Evolutionary conservation across 2,888 invertebrate species (phyloP), one percentile per base, ranked within the genome.

Genomic region (Marronus borbonicus): DNA sequence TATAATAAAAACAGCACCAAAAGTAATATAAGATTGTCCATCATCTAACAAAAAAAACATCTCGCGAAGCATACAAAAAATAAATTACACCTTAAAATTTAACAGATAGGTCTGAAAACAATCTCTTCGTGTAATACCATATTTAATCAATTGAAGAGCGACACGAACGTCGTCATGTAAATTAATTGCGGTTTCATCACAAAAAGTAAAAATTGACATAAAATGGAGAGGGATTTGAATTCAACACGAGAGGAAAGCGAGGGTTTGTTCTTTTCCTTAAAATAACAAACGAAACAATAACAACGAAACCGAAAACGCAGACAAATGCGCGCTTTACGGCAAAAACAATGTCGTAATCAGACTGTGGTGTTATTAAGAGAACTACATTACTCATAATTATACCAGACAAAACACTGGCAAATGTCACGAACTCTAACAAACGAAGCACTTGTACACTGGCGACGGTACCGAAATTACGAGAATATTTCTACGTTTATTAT

Each of bases 321-420:
- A 79, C 74, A 79, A 78, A 79, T 58, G 55, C 68, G 20, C 10
- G 17, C 24, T 55, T 55, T 69, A 76, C 72, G 62, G 78, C 80
- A 82, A 84, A 83, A 84, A 84, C 83, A 85, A 84, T 83, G 82
- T 81, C 82, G 83, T 82, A 84, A 84, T 84, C 85, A 83, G 82
- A 80, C 83, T 83, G 82, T 79, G 77, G 75, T 74, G 81, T 83
- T 83, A 84, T 83, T 85, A 84, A 84, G 83, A 84, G 83, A 84
- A 83, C 81, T 78, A 80, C 83, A 84, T 84, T 84, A 84, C 84
- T 85, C 83, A 84, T 83, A 84, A 84, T 84, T 83, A 74, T 74
- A 84, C 83, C 80, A 82, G 83, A 81, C 81, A 80, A 79, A 79
- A 80, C 82, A 81, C 83, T 82, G 83, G 82, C 81, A 83, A 81